Base-by-base conservation (phyloP, 2,888 invertebrate species). In the Amiota mariae region DNA sequence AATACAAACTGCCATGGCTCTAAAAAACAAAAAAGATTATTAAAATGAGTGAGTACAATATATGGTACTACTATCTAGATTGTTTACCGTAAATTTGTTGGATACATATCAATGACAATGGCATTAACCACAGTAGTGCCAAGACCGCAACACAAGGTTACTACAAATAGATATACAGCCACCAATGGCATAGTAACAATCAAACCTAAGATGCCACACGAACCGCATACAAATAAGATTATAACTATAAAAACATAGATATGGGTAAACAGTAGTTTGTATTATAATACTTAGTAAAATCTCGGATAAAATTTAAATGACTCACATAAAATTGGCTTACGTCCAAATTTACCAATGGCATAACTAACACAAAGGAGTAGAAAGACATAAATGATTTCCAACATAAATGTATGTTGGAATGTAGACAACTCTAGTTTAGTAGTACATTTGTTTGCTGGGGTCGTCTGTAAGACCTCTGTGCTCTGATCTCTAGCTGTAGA, bases 1-100 rank as follows among this genome's bases (percentile, higher is more conserved):
- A 74, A 92, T 90, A 54, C 91, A 91, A 72, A 92, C 84, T 47
- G 91, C 91, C 91, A 91, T 91, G 54, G 90, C 91, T 81, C 92
- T 89, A 73, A 83, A 1, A 83, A n/a, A n/a, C n/a, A n/a, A n/a
- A 86, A 74, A 36, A 6, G 36, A 36, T 36, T 4, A 36, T 36
- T 36, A 36, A 15, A 6, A 36, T 36, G 36, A 36, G 2, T 36
- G 6, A 36, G 3, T 24, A 3, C 24, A 36, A 36, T 36, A 36
- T 36, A 36, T 6, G 3, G 8, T 36, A 36, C 0, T n/a, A 36
- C 24, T 24, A 24, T 24, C n/a, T 56, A 8, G 47, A 51, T n/a
- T 72, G 63, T 68, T 70, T 77, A 89, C 89, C 88, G 85, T 61
- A 88, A 79, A 73, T 87, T 82, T 59, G 88, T 89, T 61, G 89